A percentile compares a stretch with the other conserved stretches of the same genome.
Conservation (phyloP, 2,113 vertebrate species). For the Dinomys branickii region DNA sequence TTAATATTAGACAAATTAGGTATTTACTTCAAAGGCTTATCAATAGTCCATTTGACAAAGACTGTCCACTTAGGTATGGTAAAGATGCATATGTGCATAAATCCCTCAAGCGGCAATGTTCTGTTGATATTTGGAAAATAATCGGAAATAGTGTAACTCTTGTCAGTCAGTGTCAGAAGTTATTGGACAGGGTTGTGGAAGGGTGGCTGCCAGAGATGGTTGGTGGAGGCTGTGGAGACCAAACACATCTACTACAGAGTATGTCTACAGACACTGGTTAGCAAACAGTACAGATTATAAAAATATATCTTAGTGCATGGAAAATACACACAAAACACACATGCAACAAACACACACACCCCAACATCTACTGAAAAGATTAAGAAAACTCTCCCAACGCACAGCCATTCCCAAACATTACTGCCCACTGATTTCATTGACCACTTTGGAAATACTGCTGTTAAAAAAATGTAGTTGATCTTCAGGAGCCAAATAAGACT, state of each 20-base stretch:
- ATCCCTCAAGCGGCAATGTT: neutral
- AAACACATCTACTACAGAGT: neutral
- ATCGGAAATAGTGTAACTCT: neutral
- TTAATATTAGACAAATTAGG: neutral
- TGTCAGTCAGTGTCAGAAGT: neutral
- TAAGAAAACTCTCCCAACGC: neutral
- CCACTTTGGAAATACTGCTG: neutral
- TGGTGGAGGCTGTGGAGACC: neutral
- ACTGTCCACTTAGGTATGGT: neutral
- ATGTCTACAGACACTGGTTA: neutral
- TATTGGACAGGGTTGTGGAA: neutral
- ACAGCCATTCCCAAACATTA: neutral
- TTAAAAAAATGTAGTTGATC: neutral
- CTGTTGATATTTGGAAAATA: slow-evolving; percentile 9
- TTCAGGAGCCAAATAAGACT: neutral
- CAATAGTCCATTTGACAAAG: neutral
- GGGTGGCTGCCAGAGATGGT: too few species aligned
- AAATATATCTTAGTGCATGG: neutral
- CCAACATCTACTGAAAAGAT: neutral
- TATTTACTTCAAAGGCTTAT: neutral
- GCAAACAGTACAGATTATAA: neutral
- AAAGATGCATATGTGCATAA: neutral
- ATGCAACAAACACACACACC: neutral
- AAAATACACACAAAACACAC: neutral
- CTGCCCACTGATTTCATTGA: neutral